Evolutionary conservation across 2,888 invertebrate genomes (phyloP).

Genomic region (Polia nebulosa): DNA sequence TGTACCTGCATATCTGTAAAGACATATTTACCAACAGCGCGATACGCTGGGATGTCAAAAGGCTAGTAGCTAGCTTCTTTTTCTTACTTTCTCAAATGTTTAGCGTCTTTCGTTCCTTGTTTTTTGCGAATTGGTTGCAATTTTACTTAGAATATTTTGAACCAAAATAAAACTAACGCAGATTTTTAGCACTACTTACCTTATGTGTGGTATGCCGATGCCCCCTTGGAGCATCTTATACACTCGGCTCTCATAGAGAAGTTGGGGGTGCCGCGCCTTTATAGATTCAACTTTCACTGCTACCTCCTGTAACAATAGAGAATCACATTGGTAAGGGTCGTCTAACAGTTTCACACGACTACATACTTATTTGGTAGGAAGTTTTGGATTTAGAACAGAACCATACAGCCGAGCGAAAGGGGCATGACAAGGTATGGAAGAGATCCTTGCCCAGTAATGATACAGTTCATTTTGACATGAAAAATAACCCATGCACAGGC

Average conservation of each 20-base stretch:
- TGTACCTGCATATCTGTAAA: background rate
- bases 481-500: too few species aligned
- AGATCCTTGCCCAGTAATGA: background rate
- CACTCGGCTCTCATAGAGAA: conserved; percentile 99
- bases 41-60: background rate
- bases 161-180: background rate
- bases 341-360: background rate
- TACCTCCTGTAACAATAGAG: conserved; percentile 94
- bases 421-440: background rate
- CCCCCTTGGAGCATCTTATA: conserved; percentile 99
- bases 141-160: too few species aligned
- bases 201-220: conserved; percentile 98
- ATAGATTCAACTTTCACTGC: conserved; percentile 99
- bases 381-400: background rate
- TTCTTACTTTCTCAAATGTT: background rate
- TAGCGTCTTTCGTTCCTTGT: background rate
- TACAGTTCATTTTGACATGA: background rate
- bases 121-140: background rate
- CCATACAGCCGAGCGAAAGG: too few species aligned
- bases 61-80: background rate
- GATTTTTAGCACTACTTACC: conserved; percentile 88
- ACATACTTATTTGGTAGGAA: too few species aligned
- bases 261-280: conserved; percentile 99
- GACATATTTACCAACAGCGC: conserved; percentile 19
- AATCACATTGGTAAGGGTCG: conserved; percentile 10